These are phyloP conservation scores for Alcedo quadribrachys DNA, from an alignment of 2,797 vertebrate species.

Conservation along the genomic window DNA sequence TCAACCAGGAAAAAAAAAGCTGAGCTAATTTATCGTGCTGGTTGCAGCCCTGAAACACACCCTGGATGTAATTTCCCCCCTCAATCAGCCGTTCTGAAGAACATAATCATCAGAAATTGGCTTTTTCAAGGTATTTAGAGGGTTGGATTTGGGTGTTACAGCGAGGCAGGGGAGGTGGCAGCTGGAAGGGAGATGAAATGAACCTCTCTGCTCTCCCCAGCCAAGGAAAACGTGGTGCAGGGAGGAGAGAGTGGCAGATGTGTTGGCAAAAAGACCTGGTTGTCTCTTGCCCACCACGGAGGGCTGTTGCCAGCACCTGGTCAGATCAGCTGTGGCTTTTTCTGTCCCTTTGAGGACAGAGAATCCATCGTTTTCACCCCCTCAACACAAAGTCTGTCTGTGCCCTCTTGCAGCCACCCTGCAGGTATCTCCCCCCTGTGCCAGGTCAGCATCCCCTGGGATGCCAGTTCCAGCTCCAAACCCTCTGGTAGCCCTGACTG, in stretches of 20 bases:
- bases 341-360: neutral
- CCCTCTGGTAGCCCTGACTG: neutral
- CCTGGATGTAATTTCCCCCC: conserved; percentile 31
- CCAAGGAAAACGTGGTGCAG: neutral
- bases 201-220: neutral
- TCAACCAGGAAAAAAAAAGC: conserved; percentile 31
- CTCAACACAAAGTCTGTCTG: neutral
- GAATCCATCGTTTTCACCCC: rapidly evolving
- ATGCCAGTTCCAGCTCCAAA: rapidly evolving
- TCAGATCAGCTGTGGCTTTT: neutral
- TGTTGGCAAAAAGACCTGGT: neutral
- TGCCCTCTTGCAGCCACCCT: neutral
- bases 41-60: conserved; percentile 3
- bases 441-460: neutral
- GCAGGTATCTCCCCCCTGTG: neutral
- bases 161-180: neutral
- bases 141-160: neutral
- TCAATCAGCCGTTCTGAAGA: neutral
- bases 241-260: neutral
- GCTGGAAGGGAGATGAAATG: neutral
- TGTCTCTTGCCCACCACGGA: neutral
- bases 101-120: neutral
- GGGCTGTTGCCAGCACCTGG: neutral
- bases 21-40: conserved; percentile 35
- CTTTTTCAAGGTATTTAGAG: rapidly evolving